These are phyloP conservation scores for Orientallactaga sibirica DNA, from an alignment of 2,797 vertebrate species.

Conservation along the genomic window DNA sequence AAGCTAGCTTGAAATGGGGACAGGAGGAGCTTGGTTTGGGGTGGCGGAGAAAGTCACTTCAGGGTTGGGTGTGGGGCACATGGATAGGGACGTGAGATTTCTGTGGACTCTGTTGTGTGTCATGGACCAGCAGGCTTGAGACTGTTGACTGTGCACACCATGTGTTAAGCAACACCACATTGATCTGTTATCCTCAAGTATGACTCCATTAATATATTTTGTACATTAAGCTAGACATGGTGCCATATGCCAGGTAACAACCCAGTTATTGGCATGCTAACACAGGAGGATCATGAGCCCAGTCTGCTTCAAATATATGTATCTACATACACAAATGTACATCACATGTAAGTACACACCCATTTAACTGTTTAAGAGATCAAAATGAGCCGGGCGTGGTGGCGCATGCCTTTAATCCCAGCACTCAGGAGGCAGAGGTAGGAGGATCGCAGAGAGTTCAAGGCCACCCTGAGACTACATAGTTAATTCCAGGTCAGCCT, in stretches of 20 bases:
- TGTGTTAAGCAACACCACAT: neutral
- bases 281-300: neutral
- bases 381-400: too few relatives aligned
- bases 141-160: neutral
- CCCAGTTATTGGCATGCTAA: neutral
- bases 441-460: too few relatives aligned
- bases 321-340: neutral
- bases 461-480: too few relatives aligned
- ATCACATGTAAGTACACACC: neutral
- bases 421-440: too few relatives aligned
- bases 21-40: neutral
- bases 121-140: neutral
- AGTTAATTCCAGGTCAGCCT: too few relatives aligned
- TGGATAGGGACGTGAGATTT: neutral
- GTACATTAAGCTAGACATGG: neutral
- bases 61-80: neutral
- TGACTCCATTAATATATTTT: neutral
- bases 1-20: neutral
- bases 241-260: too few relatives aligned
- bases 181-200: neutral
- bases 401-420: too few relatives aligned
- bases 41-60: neutral
- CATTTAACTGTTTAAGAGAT: too few relatives aligned
- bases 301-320: neutral
- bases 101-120: too few relatives aligned